Percentiles rank a stretch among this genome's conserved stretches.
These are phyloP conservation scores for Platyrinchus mystaceus DNA, from an alignment of 2,797 vertebrate genomes.

Conservation along the genomic window DNA sequence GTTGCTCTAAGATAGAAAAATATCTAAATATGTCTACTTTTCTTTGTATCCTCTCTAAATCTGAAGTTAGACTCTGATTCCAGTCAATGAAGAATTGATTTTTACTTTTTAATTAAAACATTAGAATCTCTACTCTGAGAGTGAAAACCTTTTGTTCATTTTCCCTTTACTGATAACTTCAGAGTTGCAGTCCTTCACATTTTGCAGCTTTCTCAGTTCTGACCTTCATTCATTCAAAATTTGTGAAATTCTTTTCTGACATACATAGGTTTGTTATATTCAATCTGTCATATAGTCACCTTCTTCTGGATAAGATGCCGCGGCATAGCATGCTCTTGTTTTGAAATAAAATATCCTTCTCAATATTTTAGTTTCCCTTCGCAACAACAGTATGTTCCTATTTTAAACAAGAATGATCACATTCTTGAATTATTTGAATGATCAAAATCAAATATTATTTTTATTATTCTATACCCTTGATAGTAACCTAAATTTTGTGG, in stretches of 20 bases:
- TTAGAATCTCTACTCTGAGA: neutral
- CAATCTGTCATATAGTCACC: neutral
- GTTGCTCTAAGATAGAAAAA: neutral
- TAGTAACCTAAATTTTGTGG: neutral
- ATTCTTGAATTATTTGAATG: too few relatives aligned
- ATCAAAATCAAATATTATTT: neutral
- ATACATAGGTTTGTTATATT: neutral
- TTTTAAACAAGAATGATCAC: neutral
- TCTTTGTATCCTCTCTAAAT: neutral
- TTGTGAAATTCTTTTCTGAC: neutral
- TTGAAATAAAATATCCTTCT: neutral
- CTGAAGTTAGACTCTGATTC: neutral
- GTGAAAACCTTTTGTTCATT: fast-evolving
- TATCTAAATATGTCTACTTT: neutral
- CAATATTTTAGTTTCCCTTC: neutral
- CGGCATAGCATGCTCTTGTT: neutral
- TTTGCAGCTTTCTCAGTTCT: neutral
- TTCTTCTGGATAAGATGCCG: neutral
- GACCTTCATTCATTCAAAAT: neutral
- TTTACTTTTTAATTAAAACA: neutral
- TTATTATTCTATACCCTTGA: neutral
- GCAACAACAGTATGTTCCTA: neutral
- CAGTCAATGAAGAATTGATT: neutral
- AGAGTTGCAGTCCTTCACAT: neutral
- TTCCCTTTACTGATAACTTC: neutral